A percentile compares a stretch with the other conserved stretches of the same genome.
phyloP scores from a whole-genome alignment of 2,888 invertebrate genomes.

The Tillus elongatus region DNA sequence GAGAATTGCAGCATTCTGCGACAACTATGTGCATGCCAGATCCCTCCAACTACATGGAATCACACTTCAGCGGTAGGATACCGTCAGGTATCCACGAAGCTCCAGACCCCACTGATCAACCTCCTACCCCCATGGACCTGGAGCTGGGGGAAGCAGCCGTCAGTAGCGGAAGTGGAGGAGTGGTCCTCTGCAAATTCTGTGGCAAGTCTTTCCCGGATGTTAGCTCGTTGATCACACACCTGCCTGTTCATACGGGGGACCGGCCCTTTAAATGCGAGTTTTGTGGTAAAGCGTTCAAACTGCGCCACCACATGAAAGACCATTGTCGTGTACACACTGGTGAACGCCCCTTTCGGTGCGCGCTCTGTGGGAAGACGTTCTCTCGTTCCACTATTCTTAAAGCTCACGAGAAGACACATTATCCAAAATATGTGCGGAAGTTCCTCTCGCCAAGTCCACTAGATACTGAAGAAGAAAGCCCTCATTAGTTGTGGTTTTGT shows the following conservation, averaged over 20 bases:
- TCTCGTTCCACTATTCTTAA: conserved; percentile 84
- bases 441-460: conserved; percentile 80
- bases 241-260: conserved; percentile 84
- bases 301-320: conserved; percentile 90
- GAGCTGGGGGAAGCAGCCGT: conserved; percentile 55
- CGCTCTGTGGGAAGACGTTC: conserved; percentile 83
- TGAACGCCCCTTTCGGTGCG: conserved; percentile 81
- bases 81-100: conserved; percentile 38
- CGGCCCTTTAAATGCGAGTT: conserved; percentile 89
- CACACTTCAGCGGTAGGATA: conserved; percentile 41
- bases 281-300: conserved; percentile 87
- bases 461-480: conserved; percentile 70
- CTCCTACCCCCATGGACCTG: conserved; percentile 51
- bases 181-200: conserved; percentile 85
- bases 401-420: conserved; percentile 89
- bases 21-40: conserved; percentile 42
- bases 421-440: conserved; percentile 83
- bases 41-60: conserved; percentile 31
- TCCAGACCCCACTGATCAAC: conserved; percentile 44
- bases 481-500: conserved; percentile 49
- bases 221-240: conserved; percentile 75
- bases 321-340: conserved; percentile 89
- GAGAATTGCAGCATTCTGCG: conserved; percentile 52
- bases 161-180: conserved; percentile 42
- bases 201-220: conserved; percentile 89